phyloP scores from a whole-genome alignment of 2,113 vertebrate genomes.

The Apaloderma vittatum region DNA sequence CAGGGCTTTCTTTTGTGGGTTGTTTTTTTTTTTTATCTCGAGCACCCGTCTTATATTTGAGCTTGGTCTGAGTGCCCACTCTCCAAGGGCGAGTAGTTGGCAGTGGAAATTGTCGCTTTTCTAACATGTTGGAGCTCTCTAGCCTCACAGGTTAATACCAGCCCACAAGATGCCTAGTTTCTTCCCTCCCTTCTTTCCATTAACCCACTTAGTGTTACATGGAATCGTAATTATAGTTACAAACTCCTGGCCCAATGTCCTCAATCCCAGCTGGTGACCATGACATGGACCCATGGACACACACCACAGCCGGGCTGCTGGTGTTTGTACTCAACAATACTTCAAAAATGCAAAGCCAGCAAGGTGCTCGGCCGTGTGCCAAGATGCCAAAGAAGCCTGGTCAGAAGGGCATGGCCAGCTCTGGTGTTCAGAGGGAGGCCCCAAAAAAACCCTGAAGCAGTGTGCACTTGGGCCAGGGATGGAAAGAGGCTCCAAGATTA shows the following conservation, averaged over 20 bases:
- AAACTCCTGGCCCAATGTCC: not conserved
- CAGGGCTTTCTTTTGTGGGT: not conserved
- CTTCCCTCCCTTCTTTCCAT: not conserved
- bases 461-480: fast-evolving
- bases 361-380: fast-evolving
- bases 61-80: not conserved
- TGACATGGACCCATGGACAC: too few species aligned
- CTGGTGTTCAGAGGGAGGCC: fast-evolving
- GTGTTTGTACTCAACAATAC: not conserved
- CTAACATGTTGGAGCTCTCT: not conserved
- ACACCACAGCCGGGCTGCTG: fast-evolving
- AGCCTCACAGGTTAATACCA: not conserved
- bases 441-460: not conserved
- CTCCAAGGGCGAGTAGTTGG: fast-evolving
- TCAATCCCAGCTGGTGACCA: not conserved
- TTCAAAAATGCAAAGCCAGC: not conserved
- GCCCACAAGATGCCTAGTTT: not conserved
- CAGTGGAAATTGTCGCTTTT: not conserved
- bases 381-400: not conserved
- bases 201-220: fast-evolving
- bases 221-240: fast-evolving
- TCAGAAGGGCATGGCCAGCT: not conserved
- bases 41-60: not conserved
- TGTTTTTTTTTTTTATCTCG: not conserved
- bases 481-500: not conserved